A percentile compares a stretch with the other conserved stretches of the same genome.
Evolutionary conservation across 2,888 invertebrate species (phyloP).

Genomic region (Therioaphis trifolii): DNA sequence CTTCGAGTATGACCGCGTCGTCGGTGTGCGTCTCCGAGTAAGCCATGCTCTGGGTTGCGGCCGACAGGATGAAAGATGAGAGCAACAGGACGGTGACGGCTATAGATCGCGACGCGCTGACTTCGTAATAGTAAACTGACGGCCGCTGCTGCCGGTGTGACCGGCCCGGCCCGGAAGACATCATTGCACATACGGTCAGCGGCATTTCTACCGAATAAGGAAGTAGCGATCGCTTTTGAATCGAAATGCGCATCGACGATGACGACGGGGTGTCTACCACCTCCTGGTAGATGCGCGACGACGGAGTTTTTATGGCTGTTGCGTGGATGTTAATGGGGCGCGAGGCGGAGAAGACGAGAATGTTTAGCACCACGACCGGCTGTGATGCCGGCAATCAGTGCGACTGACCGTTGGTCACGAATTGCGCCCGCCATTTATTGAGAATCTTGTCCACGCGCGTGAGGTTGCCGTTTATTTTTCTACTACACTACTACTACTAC

Average conservation of each 20-base stretch:
- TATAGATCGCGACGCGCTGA: no score
- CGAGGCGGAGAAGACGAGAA: neutral
- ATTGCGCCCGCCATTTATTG: conserved; percentile 57
- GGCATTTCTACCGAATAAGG: no score
- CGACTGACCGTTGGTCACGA: conserved; percentile 58
- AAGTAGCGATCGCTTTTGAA: no score
- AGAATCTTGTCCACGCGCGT: conserved; percentile 35
- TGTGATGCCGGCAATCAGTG: conserved; percentile 50
- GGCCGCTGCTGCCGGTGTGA: neutral
- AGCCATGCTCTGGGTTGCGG: neutral
- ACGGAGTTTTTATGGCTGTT: neutral
- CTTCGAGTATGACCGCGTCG: conserved; percentile 55
- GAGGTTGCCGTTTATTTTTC: conserved; percentile 52
- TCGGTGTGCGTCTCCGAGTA: conserved; percentile 28
- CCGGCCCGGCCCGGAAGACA: conserved; percentile 23
- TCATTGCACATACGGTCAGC: no score
- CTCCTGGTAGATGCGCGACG: neutral
- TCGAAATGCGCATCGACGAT: neutral
- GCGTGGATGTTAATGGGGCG: no score
- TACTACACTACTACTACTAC: conserved; percentile 15
- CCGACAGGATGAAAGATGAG: no score
- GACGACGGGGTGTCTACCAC: neutral
- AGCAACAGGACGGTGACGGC: neutral
- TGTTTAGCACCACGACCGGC: conserved; percentile 54
- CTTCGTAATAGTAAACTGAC: no score